Percentiles rank a stretch among this genome's conserved stretches.
Evolutionary conservation across 2,888 invertebrate species (phyloP).

Genomic region (Peribatodes rhomboidaria): DNA sequence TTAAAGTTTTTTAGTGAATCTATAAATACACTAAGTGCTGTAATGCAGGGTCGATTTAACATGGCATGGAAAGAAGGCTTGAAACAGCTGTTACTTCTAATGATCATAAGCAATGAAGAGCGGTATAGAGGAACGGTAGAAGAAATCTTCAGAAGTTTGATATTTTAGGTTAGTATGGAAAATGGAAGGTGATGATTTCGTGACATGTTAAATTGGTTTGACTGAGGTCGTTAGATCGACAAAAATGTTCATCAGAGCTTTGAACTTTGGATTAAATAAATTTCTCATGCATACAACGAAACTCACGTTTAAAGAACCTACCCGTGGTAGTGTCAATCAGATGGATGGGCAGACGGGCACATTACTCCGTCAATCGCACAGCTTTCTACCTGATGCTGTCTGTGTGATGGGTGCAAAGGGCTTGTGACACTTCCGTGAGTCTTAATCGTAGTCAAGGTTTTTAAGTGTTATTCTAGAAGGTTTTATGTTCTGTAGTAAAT

Average conservation of each 20-base stretch:
- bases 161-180: background rate
- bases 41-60: background rate
- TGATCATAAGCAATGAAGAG: background rate
- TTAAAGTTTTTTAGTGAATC: background rate
- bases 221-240: no score
- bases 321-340: constrained; percentile 16
- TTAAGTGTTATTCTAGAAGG: background rate
- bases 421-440: constrained; percentile 11
- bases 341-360: constrained; percentile 55
- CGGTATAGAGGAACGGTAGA: background rate
- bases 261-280: background rate
- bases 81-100: background rate
- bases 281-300: background rate
- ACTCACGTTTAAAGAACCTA: background rate
- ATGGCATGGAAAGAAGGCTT: no score
- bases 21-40: background rate
- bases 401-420: constrained; percentile 24
- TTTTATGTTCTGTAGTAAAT: no score
- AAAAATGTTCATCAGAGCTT: no score
- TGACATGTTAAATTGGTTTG: no score
- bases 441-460: constrained; percentile 1
- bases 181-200: no score
- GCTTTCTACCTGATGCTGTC: constrained; percentile 50
- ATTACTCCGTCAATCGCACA: constrained; percentile 38
- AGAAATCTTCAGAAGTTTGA: background rate